phyloP scores from a whole-genome alignment of 2,113 vertebrate species.

The Progne subis region DNA sequence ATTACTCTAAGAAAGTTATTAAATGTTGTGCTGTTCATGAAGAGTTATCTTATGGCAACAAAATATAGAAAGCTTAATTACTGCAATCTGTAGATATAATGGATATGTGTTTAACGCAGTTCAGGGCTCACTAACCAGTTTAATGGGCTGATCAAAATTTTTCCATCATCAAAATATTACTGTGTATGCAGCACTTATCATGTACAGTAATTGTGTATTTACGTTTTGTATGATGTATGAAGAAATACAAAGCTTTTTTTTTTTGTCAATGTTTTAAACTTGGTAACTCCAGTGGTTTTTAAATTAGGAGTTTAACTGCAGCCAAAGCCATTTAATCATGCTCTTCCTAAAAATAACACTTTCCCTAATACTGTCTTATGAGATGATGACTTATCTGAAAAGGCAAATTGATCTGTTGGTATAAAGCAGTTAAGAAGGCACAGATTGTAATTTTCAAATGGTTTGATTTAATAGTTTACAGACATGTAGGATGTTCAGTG shows the following conservation, averaged over 20 bases:
- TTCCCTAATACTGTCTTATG: background rate
- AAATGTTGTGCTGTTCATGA: background rate
- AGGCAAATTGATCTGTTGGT: background rate
- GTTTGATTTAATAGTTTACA: background rate
- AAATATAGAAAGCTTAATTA: constrained; percentile 22
- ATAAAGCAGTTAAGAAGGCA: background rate
- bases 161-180: background rate
- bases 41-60: background rate
- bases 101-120: constrained; percentile 38
- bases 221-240: constrained; percentile 7
- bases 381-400: background rate
- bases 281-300: constrained; percentile 7
- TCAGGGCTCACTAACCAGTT: constrained; percentile 59
- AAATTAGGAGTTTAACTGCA: constrained; percentile 8
- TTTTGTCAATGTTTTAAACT: background rate
- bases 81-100: background rate
- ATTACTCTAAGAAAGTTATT: background rate
- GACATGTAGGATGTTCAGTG: background rate
- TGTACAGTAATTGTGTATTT: background rate
- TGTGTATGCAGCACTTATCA: background rate
- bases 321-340: constrained; percentile 7
- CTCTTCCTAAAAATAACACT: background rate
- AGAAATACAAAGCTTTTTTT: background rate
- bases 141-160: constrained; percentile 46
- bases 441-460: background rate